Percentiles rank a stretch among this genome's conserved stretches.
These are phyloP conservation scores for Centruroides vittatus DNA, from an alignment of 1,140 invertebrate species.

Conservation along the genomic window DNA sequence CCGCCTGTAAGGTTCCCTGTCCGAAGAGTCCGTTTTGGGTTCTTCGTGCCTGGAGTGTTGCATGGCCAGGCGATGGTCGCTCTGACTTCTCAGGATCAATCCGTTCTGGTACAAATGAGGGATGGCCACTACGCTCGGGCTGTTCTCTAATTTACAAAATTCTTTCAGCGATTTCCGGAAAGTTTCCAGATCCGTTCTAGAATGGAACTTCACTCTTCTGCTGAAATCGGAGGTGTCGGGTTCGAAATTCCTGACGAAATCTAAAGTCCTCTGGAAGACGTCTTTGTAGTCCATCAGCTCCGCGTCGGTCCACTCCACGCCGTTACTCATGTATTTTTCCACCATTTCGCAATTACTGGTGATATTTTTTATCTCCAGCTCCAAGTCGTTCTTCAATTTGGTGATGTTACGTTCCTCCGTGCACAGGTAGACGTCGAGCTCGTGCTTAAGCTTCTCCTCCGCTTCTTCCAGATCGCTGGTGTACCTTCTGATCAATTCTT, in stretches of 20 bases:
- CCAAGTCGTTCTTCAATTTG: constrained; percentile 79
- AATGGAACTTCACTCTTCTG: constrained; percentile 63
- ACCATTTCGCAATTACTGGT: constrained; percentile 88
- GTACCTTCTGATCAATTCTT: constrained; percentile 75
- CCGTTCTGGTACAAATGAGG: background rate
- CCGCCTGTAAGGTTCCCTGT: background rate
- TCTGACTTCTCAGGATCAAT: constrained; percentile 54
- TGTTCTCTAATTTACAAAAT: constrained; percentile 63
- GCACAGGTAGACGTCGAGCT: constrained; percentile 73
- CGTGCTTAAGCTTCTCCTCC: constrained; percentile 68
- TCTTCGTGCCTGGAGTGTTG: background rate
- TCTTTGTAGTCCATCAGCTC: constrained; percentile 68
- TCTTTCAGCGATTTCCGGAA: constrained; percentile 65
- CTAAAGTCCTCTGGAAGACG: constrained; percentile 74
- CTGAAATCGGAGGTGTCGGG: constrained; percentile 73
- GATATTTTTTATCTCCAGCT: constrained; percentile 83
- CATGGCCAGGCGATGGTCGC: constrained; percentile 71
- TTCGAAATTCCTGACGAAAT: constrained; percentile 85
- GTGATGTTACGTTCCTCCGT: constrained; percentile 66
- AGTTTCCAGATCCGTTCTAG: constrained; percentile 78
- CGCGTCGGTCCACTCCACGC: constrained; percentile 41
- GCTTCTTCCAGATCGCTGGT: constrained; percentile 73
- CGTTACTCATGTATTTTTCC: constrained; percentile 79
- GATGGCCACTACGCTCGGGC: background rate
- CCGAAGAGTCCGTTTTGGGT: background rate